These are phyloP conservation scores for Ellobius talpinus DNA, from an alignment of 2,113 vertebrate genomes.

Conservation along the genomic window DNA sequence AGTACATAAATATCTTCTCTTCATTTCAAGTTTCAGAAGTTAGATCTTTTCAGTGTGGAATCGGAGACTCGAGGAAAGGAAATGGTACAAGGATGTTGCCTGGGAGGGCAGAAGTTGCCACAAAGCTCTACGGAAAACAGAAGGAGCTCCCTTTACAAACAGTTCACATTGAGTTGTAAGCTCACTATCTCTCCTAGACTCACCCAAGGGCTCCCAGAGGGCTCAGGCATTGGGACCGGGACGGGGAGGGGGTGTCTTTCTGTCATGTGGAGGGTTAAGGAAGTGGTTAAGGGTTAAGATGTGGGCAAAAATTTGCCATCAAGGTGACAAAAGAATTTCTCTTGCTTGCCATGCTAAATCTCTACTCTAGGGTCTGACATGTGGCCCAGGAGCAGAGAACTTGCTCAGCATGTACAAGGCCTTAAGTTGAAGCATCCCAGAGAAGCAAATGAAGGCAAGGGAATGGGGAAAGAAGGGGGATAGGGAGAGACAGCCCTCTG, in stretches of 20 bases:
- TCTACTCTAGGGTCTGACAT: neutral
- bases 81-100: neutral
- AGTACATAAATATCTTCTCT: neutral
- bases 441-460: neutral
- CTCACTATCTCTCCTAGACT: rapidly evolving
- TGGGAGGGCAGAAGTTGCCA: neutral
- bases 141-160: neutral
- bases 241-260: rapidly evolving
- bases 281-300: neutral
- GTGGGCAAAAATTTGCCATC: neutral
- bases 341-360: neutral
- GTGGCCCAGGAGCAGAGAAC: no score
- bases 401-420: no score
- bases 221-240: no score
- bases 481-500: neutral
- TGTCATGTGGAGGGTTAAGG: neutral
- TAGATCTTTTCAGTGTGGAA: slow-evolving; percentile 1
- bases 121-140: neutral
- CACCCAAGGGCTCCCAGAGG: no score
- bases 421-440: neutral
- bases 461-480: no score
- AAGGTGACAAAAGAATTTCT: neutral
- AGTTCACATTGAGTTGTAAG: rapidly evolving
- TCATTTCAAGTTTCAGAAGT: neutral
- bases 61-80: neutral